These are phyloP conservation scores for Leptinotarsa undecemlineata DNA, from an alignment of 1,140 invertebrate genomes.

Conservation along the genomic window DNA sequence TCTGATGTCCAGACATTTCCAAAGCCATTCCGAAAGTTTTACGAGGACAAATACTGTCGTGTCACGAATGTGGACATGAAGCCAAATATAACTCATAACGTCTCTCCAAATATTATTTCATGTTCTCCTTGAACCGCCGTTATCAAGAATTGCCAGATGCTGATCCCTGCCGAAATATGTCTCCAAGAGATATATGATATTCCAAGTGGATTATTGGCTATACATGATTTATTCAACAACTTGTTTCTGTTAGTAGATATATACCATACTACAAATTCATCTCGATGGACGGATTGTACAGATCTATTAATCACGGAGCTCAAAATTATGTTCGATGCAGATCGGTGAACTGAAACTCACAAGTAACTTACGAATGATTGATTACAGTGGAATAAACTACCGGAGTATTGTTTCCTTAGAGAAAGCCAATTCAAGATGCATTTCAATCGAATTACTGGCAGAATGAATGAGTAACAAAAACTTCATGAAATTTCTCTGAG, in stretches of 20 bases:
- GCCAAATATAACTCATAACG: no score
- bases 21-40: no score
- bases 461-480: no score
- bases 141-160: neutral
- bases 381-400: neutral
- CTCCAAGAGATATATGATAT: neutral
- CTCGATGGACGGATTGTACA: neutral
- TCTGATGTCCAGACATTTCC: no score
- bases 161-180: neutral
- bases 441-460: no score
- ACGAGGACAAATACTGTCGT: no score
- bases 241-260: neutral
- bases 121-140: neutral
- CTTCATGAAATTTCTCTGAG: no score
- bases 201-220: neutral
- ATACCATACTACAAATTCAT: slow-evolving; percentile 1
- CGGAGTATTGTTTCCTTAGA: neutral
- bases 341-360: neutral
- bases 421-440: no score
- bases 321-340: slow-evolving; percentile 2
- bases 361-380: neutral
- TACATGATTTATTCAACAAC: slow-evolving; percentile 1
- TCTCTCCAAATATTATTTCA: no score
- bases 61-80: no score
- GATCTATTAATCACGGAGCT: neutral